phyloP scores from a whole-genome alignment of 2,797 vertebrate species.

The Phataginus tetradactyla region DNA sequence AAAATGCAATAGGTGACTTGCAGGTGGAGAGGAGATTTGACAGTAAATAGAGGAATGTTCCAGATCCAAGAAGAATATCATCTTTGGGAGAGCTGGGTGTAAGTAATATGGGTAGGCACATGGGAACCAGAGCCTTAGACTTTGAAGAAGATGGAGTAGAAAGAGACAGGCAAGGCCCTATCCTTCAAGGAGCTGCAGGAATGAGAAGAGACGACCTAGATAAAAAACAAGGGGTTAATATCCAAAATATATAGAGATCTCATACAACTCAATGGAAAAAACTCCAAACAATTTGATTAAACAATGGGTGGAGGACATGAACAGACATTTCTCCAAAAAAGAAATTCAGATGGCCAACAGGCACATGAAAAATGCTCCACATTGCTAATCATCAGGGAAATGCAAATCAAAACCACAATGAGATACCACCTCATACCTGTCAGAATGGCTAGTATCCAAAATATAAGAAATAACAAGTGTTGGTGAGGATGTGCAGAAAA shows the following conservation, averaged over 20 bases:
- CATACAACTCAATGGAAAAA: neutral
- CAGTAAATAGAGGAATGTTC: neutral
- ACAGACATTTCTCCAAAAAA: neutral
- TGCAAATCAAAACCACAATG: neutral
- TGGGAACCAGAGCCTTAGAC: neutral
- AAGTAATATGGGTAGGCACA: neutral
- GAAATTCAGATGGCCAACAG: neutral
- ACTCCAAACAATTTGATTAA: neutral
- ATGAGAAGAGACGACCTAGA: neutral
- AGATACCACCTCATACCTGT: neutral
- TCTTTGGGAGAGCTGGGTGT: neutral
- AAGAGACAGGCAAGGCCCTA: neutral
- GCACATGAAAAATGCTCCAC: neutral
- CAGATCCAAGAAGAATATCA: neutral
- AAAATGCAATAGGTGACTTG: neutral
- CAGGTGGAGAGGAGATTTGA: neutral
- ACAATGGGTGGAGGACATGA: neutral
- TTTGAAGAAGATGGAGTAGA: neutral
- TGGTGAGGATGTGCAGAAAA: neutral
- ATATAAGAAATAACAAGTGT: neutral
- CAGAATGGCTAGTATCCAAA: neutral
- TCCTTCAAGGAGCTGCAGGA: neutral
- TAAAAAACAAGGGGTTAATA: neutral
- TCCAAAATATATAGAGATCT: neutral
- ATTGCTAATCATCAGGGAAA: neutral